A percentile compares a stretch with the other conserved stretches of the same genome.
Evolutionary conservation across 2,797 vertebrate species (phyloP).

Genomic region (Odontamblyopus lacepedii): DNA sequence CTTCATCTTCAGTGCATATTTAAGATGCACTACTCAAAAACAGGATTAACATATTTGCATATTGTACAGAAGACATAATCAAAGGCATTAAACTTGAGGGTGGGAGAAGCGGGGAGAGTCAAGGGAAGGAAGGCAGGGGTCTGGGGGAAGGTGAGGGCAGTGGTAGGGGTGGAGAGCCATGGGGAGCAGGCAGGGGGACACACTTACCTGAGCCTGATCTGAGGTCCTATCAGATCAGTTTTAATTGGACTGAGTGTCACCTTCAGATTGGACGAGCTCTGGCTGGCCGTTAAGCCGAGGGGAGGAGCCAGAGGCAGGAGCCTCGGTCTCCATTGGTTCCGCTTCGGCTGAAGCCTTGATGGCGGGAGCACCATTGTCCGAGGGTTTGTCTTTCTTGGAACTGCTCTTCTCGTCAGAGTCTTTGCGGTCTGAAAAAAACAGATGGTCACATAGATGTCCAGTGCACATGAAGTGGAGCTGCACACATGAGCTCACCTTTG

Average conservation of each 20-base stretch:
- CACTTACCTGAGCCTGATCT: constrained; percentile 97
- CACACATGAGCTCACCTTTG: constrained; percentile 81
- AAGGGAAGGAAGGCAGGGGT: constrained; percentile 38
- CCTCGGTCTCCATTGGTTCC: constrained; percentile 90
- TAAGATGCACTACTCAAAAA: constrained; percentile 98
- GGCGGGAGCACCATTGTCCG: constrained; percentile 69
- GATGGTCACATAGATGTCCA: background rate
- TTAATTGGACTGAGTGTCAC: constrained; percentile 99
- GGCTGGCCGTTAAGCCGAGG: constrained; percentile 96
- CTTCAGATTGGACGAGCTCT: constrained; percentile 99
- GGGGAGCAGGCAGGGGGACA: constrained; percentile 83
- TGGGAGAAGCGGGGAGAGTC: constrained; percentile 32
- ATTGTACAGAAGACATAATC: constrained; percentile 77
- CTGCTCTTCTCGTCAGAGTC: constrained; percentile 93
- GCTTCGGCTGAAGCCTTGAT: constrained; percentile 79
- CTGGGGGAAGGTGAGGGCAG: constrained; percentile 30
- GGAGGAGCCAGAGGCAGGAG: constrained; percentile 84
- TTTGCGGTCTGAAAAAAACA: constrained; percentile 86
- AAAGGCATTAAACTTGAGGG: constrained; percentile 76
- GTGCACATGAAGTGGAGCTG: background rate
- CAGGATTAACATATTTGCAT: constrained; percentile 81
- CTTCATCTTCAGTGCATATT: constrained; percentile 99
- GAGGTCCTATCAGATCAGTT: constrained; percentile 99
- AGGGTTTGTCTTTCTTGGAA: constrained; percentile 83
- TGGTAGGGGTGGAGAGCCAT: constrained; percentile 64